phyloP scores from a whole-genome alignment of 2,113 vertebrate species.

The Callocephalon fimbriatum region DNA sequence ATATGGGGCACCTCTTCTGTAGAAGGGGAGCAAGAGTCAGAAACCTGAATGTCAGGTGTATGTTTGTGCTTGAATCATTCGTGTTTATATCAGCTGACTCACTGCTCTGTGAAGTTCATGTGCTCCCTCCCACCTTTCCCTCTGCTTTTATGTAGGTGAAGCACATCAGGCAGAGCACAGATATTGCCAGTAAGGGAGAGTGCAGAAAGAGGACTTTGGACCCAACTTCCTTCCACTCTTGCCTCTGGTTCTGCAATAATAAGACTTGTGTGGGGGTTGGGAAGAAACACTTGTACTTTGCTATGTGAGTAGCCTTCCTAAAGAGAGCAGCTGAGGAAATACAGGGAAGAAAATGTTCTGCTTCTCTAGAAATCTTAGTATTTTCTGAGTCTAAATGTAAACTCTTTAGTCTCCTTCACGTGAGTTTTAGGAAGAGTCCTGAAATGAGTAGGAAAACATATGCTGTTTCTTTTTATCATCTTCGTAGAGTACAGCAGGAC shows the following conservation, averaged over 20 bases:
- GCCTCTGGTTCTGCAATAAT: not conserved
- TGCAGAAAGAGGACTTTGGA: slow-evolving; percentile 22
- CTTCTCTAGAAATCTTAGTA: not conserved
- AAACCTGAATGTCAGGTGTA: slow-evolving; percentile 4
- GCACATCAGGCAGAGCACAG: not conserved
- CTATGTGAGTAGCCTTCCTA: not conserved
- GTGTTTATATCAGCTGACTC: slow-evolving; percentile 39
- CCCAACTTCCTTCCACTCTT: not conserved
- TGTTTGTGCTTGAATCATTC: slow-evolving; percentile 34
- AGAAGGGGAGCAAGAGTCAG: not conserved
- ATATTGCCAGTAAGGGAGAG: not conserved
- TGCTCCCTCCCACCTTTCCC: slow-evolving; percentile 1
- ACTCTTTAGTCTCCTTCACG: not conserved
- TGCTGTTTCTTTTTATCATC: not conserved
- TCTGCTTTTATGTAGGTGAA: not conserved
- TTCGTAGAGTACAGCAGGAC: not conserved
- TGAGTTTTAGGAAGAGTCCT: not conserved
- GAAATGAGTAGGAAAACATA: not conserved
- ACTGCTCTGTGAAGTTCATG: not conserved
- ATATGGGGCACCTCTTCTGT: not conserved
- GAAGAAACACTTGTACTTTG: not conserved
- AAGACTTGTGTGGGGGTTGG: not conserved
- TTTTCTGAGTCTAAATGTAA: not conserved
- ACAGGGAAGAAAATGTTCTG: not conserved
- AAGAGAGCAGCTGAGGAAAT: not conserved